Evolutionary conservation across 1,140 invertebrate genomes (phyloP), one percentile per base, ranked within the genome.

Genomic region (Monochamus saltuarius): DNA sequence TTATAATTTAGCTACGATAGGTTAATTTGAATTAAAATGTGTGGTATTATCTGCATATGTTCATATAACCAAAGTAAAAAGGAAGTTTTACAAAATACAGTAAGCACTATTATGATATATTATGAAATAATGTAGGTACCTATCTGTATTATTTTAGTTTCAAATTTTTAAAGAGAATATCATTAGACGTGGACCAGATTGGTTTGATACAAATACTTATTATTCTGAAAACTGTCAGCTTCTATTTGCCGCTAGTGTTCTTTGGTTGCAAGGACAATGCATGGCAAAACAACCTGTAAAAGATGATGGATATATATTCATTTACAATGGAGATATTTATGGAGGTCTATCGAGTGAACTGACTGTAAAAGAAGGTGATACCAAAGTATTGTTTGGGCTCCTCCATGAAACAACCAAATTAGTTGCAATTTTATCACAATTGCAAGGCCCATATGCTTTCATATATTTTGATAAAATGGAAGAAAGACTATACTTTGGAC

Each of bases 251-350:
- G 76, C 81, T 19, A 80, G 82, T 76, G 80, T 90, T 36, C 76
- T 92, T 56, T 90, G 89, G 84, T 83, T 88, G 64, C 86, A 90
- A 77, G 89, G 90, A 9, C 22, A 62, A 1, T 19, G 72, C 8
- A 60, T 82, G 16, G 78, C 74, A 37, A 53, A 65, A 42, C 90
- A 92, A 75, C 90, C 90, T 4, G 50, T 79, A 19, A 78, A 84
- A 72, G 61, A 68, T 2, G 64, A 76, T 40, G 80, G 84, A 22
- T 85, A 85, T 68, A 68, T 85, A 56, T 73, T 94, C 38, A 70
- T 91, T 10, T 94, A 89, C 84, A 94, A 94, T 81, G 91, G 91
- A 52, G 91, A 94, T 79, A 79, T 91, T 59, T 93, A 88, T 75
- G 81, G 77, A 68, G 82, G 83, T 50, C 63, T 67, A 13, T 52